phyloP scores from a whole-genome alignment of 2,797 vertebrate genomes.

The Hydrophis major region DNA sequence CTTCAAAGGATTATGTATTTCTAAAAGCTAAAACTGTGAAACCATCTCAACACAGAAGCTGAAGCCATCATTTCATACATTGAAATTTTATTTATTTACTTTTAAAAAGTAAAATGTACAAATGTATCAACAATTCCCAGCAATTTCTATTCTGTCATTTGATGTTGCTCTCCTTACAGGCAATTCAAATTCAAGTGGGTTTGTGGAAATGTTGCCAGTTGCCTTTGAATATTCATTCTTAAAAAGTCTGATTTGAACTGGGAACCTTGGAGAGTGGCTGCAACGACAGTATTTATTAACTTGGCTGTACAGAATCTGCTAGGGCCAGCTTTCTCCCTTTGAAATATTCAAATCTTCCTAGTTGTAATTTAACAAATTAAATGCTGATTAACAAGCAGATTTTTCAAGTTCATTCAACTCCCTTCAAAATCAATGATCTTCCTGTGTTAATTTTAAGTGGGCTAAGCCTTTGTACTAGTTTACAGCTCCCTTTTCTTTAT shows the following conservation, averaged over 20 bases:
- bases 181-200: background rate
- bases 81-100: background rate
- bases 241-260: conserved; percentile 21
- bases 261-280: background rate
- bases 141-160: background rate
- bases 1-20: background rate
- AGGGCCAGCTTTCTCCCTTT: background rate
- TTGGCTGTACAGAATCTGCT: conserved; percentile 22
- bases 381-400: conserved; percentile 24
- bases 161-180: background rate
- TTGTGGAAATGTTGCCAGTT: background rate
- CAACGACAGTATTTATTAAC: background rate
- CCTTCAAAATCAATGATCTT: background rate
- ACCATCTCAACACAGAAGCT: background rate
- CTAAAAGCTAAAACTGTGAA: background rate
- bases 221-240: background rate
- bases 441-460: conserved; percentile 17
- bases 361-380: conserved; percentile 24
- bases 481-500: background rate
- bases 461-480: background rate
- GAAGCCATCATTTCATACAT: background rate
- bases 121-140: background rate
- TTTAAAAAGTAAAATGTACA: background rate
- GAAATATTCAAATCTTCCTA: conserved; percentile 27
- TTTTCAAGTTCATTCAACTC: conserved; percentile 15